phyloP scores from a whole-genome alignment of 2,113 vertebrate genomes.

The Bufo gargarizans region DNA sequence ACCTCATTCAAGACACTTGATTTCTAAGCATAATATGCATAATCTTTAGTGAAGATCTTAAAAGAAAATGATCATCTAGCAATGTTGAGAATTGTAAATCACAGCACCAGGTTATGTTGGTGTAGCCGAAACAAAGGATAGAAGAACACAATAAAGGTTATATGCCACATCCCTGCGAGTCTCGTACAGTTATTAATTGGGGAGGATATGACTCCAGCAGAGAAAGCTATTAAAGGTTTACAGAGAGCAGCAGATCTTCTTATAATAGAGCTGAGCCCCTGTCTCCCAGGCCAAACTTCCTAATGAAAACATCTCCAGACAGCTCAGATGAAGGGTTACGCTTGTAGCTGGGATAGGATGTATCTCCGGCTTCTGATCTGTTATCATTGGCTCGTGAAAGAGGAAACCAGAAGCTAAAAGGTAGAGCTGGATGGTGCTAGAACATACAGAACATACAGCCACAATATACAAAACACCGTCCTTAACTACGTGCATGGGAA shows the following conservation, averaged over 20 bases:
- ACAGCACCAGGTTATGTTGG: constrained; percentile 66
- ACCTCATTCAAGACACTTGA: not conserved
- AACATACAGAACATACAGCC: constrained; percentile 68
- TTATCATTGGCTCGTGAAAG: constrained; percentile 78
- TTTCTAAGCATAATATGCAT: not conserved
- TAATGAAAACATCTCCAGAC: constrained; percentile 87
- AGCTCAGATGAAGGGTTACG: constrained; percentile 73
- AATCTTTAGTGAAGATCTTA: not conserved
- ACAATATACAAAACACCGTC: constrained; percentile 84
- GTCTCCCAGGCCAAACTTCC: constrained; percentile 88
- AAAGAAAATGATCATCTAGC: not conserved
- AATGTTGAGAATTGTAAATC: constrained; percentile 65
- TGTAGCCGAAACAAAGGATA: constrained; percentile 71
- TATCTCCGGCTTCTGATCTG: constrained; percentile 79
- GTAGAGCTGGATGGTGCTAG: constrained; percentile 73
- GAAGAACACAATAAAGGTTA: constrained; percentile 69
- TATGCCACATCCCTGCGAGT: constrained; percentile 64
- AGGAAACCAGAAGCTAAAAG: constrained; percentile 72
- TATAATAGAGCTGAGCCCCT: constrained; percentile 86
- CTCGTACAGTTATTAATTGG: constrained; percentile 58
- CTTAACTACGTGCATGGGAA: constrained; percentile 80
- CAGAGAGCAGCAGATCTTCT: constrained; percentile 78
- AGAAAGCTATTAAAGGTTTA: constrained; percentile 82
- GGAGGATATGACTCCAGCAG: constrained; percentile 83
- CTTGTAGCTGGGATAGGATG: constrained; percentile 81